Percentiles rank a stretch among this genome's conserved stretches.
These are phyloP conservation scores for Rhopalosiphum padi DNA, from an alignment of 1,140 invertebrate genomes.

Conservation along the genomic window DNA sequence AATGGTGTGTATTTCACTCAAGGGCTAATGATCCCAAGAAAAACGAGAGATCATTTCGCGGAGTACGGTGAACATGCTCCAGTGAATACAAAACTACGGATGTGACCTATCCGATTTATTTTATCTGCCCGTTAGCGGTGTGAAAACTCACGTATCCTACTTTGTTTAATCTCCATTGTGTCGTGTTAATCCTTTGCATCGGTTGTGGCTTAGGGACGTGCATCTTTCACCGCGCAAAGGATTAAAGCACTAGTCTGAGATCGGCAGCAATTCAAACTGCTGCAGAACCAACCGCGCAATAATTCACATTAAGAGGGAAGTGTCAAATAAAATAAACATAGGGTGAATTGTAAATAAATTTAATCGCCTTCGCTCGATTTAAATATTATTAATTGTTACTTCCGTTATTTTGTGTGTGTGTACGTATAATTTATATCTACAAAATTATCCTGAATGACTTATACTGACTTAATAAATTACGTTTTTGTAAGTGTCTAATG, in stretches of 20 bases:
- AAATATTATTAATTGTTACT: slow-evolving; percentile 31
- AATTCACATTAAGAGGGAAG: slow-evolving; percentile 37
- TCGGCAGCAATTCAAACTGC: neutral
- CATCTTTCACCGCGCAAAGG: neutral
- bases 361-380: slow-evolving; percentile 7
- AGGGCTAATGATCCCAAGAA: neutral
- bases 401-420: neutral
- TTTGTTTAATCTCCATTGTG: slow-evolving; percentile 37
- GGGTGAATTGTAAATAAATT: slow-evolving; percentile 17
- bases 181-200: slow-evolving; percentile 14
- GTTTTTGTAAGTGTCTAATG: neutral
- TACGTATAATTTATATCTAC: neutral
- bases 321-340: slow-evolving; percentile 26
- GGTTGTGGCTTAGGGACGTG: slow-evolving; percentile 14
- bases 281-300: neutral
- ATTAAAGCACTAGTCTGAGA: slow-evolving; percentile 12
- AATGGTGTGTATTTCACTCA: neutral
- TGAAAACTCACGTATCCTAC: slow-evolving; percentile 3
- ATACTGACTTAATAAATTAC: neutral
- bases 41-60: neutral
- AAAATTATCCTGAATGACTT: neutral
- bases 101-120: neutral
- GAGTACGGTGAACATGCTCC: neutral
- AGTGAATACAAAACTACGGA: neutral
- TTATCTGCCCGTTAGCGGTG: neutral